Conservation (phyloP, 2,113 vertebrate species). For the Eptesicus fuscus region DNA sequence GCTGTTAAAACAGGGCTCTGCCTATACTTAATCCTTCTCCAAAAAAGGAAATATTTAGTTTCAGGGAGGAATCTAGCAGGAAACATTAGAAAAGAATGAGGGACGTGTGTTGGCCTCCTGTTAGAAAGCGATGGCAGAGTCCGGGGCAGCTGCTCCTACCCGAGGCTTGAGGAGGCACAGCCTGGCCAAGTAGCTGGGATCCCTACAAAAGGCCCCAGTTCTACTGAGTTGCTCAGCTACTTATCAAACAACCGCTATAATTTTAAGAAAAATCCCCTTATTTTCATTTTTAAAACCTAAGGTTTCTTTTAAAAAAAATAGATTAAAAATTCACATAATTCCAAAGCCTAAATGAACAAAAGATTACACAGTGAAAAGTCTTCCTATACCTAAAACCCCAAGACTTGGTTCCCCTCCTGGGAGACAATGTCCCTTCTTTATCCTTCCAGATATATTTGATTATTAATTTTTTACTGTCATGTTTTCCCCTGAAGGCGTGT, state of each 20-base stretch:
- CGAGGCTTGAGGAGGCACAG: rapidly evolving
- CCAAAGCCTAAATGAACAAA: neutral
- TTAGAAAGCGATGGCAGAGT: neutral
- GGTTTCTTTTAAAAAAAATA: neutral
- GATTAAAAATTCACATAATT: neutral
- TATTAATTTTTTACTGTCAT: neutral
- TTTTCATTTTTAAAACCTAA: neutral
- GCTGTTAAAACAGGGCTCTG: conserved; percentile 7
- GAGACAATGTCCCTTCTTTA: conserved; percentile 9
- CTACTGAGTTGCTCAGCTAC: neutral
- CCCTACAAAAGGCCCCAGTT: neutral
- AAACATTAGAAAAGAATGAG: neutral
- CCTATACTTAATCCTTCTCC: conserved; percentile 32
- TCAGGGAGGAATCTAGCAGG: conserved; percentile 22
- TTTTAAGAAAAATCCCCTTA: neutral
- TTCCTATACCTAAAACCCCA: neutral
- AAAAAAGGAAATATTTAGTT: conserved; percentile 53
- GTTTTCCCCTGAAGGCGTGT: neutral
- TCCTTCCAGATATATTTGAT: neutral
- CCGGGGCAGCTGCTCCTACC: neutral
- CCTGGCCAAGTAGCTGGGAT: rapidly evolving
- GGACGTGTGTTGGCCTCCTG: neutral
- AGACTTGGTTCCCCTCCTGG: neutral
- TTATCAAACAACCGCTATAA: neutral
- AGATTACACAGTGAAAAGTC: neutral